Base-by-base conservation (phyloP, 2,113 vertebrate genomes). In the Riparia riparia region DNA sequence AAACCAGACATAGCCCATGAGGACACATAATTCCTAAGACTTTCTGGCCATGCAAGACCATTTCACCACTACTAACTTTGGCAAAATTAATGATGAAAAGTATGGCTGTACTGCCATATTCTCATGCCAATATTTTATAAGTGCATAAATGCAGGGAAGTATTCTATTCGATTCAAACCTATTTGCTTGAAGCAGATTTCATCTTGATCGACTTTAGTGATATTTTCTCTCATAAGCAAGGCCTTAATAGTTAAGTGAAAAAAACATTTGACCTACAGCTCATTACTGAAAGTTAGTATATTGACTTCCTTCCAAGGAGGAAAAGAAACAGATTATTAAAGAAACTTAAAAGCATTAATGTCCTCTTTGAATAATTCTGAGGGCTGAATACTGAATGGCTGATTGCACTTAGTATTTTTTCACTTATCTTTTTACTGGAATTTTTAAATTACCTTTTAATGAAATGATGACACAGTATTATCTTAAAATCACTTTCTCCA, bases 371-470 rank as follows among this genome's bases (percentile, higher is more conserved):
- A 65, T 76, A 42, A 80, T 93, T 73, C 86, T 82, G 81, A 84
- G 32, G 77, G 53, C 25, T 83, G 77, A 96, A 79, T 89, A 76
- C 31, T 87, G 81, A 95, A 76, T 0, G 4, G 60, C 32, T 95
- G 73, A 93, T 34, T 93, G 69, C 70, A 69, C 61, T 82, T 72
- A 39, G 54, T 18, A 34, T 90, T 91, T 91, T 95, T 91, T 71
- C 76, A 91, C 28, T 92, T 87, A 68, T 71, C 70, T 82, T 89
- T 95, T 68, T 79, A 95, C 94, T 88, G 25, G 41, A 32, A 22
- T 74, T 86, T 92, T 89, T 84, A 9, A n/a, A 85, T 70, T 88
- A 90, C 45, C 58, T 93, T 93, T 89, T 85, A 79, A 84, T 78
- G 78, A 91, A 88, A 84, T 81, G 88, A 82, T 95, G 74, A 69